Evolutionary conservation across 2,888 invertebrate species (phyloP).

Genomic region (Julus scandinavius): DNA sequence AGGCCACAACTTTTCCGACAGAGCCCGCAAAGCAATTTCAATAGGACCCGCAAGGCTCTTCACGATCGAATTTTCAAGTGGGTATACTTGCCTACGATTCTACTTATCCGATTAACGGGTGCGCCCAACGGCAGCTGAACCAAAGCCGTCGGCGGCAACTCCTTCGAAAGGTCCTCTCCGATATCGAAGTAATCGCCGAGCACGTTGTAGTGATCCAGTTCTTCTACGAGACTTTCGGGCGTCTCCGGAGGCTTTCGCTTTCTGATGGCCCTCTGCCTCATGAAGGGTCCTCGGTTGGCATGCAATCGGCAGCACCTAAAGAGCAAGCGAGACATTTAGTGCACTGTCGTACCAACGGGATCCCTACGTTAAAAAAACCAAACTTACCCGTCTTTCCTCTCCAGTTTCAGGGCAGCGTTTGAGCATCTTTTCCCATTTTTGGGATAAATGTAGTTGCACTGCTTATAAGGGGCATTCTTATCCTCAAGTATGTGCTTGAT

Average conservation of each 20-base stretch:
- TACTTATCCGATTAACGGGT: conserved; percentile 36
- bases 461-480: conserved; percentile 82
- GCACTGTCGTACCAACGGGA: no score
- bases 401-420: conserved; percentile 79
- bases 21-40: no score
- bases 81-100: conserved; percentile 48
- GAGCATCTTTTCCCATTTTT: conserved; percentile 79
- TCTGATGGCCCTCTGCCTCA: conserved; percentile 62
- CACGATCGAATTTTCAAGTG: not conserved
- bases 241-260: conserved; percentile 72
- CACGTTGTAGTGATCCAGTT: conserved; percentile 72
- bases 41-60: not conserved
- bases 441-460: conserved; percentile 78
- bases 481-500: conserved; percentile 86
- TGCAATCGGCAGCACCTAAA: conserved; percentile 47
- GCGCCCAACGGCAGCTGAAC: conserved; percentile 42
- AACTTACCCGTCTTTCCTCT: conserved; percentile 76
- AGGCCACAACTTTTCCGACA: no score
- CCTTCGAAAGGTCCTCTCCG: conserved; percentile 14
- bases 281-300: conserved; percentile 62
- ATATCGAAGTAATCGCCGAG: not conserved
- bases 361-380: not conserved
- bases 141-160: not conserved
- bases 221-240: conserved; percentile 75
- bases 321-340: no score